Evolutionary conservation across 2,113 vertebrate genomes (phyloP).

Genomic region (Myanophis thanlyinensis): DNA sequence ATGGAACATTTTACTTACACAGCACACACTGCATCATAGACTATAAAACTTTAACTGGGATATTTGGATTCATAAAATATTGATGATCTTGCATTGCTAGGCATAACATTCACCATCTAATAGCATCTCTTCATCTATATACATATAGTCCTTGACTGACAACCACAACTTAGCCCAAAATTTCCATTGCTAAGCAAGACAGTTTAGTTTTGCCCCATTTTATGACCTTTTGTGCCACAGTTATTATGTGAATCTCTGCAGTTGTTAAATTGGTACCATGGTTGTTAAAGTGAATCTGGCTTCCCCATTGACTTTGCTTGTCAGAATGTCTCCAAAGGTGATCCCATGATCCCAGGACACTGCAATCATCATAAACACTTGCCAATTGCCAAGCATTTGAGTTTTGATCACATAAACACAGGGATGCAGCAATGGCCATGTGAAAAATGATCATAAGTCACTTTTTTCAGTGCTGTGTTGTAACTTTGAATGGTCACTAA

Average conservation of each 20-base stretch:
- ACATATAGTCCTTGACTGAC: neutral
- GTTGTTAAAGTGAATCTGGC: neutral
- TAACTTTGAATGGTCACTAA: neutral
- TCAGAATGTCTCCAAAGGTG: neutral
- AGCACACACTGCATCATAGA: neutral
- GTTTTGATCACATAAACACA: neutral
- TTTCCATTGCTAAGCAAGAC: neutral
- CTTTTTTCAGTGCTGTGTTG: neutral
- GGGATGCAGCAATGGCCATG: neutral
- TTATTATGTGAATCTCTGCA: neutral
- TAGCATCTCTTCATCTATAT: neutral
- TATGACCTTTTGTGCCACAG: neutral
- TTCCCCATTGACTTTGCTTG: neutral
- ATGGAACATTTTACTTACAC: neutral
- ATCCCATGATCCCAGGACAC: neutral
- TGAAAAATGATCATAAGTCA: neutral
- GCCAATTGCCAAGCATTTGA: neutral
- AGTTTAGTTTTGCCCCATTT: neutral
- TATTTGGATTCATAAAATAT: neutral
- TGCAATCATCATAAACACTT: neutral
- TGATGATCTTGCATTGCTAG: neutral
- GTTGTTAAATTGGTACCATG: neutral
- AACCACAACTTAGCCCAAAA: neutral
- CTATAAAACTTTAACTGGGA: neutral
- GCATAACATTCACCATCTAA: neutral